These are phyloP conservation scores for Chlorops oryzae DNA, from an alignment of 1,140 invertebrate genomes.

Conservation along the genomic window DNA sequence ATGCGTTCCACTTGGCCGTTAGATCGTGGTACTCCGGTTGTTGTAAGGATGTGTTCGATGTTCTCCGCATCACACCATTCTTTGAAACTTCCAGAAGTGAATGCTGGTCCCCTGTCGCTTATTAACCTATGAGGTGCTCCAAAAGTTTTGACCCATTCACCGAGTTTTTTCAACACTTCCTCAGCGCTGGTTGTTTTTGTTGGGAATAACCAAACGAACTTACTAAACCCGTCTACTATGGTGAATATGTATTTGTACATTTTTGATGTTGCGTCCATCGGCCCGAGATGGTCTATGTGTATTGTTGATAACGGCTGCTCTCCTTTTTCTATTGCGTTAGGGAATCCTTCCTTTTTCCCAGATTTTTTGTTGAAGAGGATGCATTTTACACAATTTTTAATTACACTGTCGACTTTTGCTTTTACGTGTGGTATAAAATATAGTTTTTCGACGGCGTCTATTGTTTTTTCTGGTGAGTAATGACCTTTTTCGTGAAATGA, in stretches of 20 bases:
- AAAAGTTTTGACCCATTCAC: too few relatives aligned
- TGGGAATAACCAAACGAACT: constrained; percentile 28
- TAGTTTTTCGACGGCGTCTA: background rate
- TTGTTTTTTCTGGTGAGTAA: background rate
- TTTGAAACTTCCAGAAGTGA: too few relatives aligned
- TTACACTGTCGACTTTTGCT: too few relatives aligned
- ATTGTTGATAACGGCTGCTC: constrained; percentile 17
- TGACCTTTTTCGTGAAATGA: background rate
- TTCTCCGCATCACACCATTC: too few relatives aligned
- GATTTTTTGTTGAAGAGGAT: constrained; percentile 1
- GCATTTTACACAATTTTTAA: background rate
- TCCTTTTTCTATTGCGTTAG: background rate
- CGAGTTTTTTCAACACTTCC: background rate
- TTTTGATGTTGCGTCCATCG: constrained; percentile 34
- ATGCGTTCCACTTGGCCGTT: too few relatives aligned
- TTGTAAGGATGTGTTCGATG: too few relatives aligned
- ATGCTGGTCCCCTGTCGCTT: too few relatives aligned
- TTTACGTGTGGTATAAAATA: background rate
- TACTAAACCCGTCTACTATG: constrained; percentile 43
- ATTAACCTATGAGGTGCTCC: too few relatives aligned
- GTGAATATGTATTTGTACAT: constrained; percentile 43
- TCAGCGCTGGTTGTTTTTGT: constrained; percentile 14
- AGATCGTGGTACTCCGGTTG: too few relatives aligned
- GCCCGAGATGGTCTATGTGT: constrained; percentile 27
- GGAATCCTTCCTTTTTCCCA: background rate